phyloP scores from a whole-genome alignment of 2,888 invertebrate species.

The Hypselothyrea guttata region DNA sequence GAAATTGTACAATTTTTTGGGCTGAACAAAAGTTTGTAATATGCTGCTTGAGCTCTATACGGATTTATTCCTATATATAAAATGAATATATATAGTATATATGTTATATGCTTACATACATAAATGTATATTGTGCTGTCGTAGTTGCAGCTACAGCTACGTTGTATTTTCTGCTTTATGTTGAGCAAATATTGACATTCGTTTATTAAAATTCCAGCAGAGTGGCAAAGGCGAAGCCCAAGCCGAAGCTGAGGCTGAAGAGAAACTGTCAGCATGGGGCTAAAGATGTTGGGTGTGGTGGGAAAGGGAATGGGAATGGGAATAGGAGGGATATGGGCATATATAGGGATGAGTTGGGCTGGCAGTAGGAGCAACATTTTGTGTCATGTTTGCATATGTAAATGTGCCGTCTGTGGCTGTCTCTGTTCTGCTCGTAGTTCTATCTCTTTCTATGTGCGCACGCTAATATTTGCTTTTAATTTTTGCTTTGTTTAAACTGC shows the following conservation, averaged over 20 bases:
- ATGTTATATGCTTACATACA: constrained; percentile 8
- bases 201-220: constrained; percentile 79
- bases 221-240: constrained; percentile 65
- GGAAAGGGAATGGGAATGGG: not conserved
- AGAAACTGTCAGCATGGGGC: constrained; percentile 58
- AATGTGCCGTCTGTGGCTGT: constrained; percentile 45
- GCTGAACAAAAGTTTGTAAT: constrained; percentile 25
- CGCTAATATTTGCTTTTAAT: constrained; percentile 79
- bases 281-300: constrained; percentile 24
- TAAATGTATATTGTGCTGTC: constrained; percentile 37
- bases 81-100: not conserved
- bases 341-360: constrained; percentile 3
- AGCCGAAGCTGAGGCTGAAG: constrained; percentile 23
- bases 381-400: constrained; percentile 77
- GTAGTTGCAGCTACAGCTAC: constrained; percentile 48
- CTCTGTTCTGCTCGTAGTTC: constrained; percentile 8
- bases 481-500: constrained; percentile 80
- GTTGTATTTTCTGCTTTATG: constrained; percentile 73
- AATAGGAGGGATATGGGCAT: constrained; percentile 9
- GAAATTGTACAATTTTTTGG: constrained; percentile 6
- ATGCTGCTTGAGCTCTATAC: not conserved
- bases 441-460: constrained; percentile 35
- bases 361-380: constrained; percentile 35
- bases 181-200: constrained; percentile 80
- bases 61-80: not conserved